Evolutionary conservation across 2,888 invertebrate species (phyloP).

Genomic region (Phymatocera aterrima): DNA sequence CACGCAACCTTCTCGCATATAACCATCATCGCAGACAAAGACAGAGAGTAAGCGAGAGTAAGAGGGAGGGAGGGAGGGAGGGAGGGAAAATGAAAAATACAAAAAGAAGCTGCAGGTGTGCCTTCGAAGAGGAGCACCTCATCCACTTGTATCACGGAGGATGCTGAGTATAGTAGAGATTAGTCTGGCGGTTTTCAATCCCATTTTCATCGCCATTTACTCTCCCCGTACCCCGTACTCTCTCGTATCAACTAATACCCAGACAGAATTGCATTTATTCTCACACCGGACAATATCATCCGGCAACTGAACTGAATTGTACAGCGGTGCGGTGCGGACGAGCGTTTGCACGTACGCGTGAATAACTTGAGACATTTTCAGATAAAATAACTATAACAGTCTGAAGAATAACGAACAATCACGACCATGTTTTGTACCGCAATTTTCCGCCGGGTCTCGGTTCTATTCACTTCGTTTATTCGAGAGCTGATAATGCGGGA

Average conservation of each 20-base stretch:
- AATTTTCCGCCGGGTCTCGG: too few relatives aligned
- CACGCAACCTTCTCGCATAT: constrained; percentile 17
- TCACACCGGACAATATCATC: too few relatives aligned
- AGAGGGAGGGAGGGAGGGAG: constrained; percentile 32
- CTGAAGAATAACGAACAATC: too few relatives aligned
- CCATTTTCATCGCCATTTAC: constrained; percentile 70
- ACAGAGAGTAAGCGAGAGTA: constrained; percentile 5
- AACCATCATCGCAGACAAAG: neutral
- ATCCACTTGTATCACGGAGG: constrained; percentile 11
- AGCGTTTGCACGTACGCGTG: too few relatives aligned
- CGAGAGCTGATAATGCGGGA: neutral
- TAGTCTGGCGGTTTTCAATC: constrained; percentile 73
- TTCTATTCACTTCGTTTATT: neutral
- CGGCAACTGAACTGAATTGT: too few relatives aligned
- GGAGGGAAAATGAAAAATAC: constrained; percentile 46
- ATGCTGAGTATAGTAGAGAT: constrained; percentile 58
- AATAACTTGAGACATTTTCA: too few relatives aligned
- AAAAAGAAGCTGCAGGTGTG: constrained; percentile 35
- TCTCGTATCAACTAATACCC: neutral
- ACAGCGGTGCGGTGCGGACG: too few relatives aligned
- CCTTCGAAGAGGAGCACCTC: neutral
- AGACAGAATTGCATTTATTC: neutral
- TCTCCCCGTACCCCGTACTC: neutral
- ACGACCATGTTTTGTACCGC: too few relatives aligned
- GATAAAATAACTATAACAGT: too few relatives aligned